Evolutionary conservation across 2,797 vertebrate species (phyloP), one percentile per base, ranked within the genome.

Genomic region (Hippocampus kuda): DNA sequence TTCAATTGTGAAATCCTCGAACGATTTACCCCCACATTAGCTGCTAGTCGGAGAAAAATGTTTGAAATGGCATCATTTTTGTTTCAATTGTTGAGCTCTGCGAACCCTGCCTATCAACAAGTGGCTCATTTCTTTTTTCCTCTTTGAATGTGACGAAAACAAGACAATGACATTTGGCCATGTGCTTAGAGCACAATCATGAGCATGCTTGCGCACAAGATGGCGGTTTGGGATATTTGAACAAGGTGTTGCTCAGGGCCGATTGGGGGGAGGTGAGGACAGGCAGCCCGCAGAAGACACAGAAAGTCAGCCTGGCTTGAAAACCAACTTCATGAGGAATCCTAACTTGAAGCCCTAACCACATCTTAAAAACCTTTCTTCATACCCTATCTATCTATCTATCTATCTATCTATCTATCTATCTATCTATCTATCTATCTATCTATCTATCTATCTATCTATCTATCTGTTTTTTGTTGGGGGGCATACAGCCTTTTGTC

Each of bases 201-300:
- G 63, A 65, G 24, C 42, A 26, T 46, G n/a, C 48, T 12, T 26
- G 42, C 42, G n/a, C 24, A 46, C n/a, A 44, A 48, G 38, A 42
- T 15, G 38, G 38, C 6, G 7, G 42, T 41, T 6, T 46, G 44
- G 63, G 13, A 65, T 16, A 26, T 24, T 65, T 65, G 48, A 48
- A 65, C 63, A 65, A 65, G n/a, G 42, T 65, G 42, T 48, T 42
- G 42, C 26, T 65, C 63, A 64, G 61, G 61, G 6, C 61, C 46
- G 34, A 38, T 20, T 13, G 9, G 42, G 63, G 27, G 42, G 63
- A 48, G 62, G 62, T 46, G 62, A 5, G 16, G 62, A 64, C 41
- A 46, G 38, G 20, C 61, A 42, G 22, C 10, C 61, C 5, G 22
- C 38, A 22, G 20, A 22, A 7, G 34, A 38, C 34, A 8, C 34